Base-by-base conservation (phyloP, 2,888 invertebrate genomes). In the Noctua janthina region DNA sequence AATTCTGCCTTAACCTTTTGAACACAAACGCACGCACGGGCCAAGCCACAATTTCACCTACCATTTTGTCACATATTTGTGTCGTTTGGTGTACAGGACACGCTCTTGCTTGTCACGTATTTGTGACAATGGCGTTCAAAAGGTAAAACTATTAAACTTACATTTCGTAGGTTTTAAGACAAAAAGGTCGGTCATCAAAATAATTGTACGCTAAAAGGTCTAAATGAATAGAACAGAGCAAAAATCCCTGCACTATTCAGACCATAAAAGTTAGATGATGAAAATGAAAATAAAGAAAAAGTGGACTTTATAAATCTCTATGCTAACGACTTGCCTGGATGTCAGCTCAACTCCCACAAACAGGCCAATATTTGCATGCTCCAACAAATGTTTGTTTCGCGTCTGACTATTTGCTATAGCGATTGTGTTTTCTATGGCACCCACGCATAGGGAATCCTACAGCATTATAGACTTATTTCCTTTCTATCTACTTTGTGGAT, bases 371-470 rank as follows among this genome's bases (percentile, higher is more conserved):
- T 81, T 85, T 67, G 74, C 62, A 76, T 85, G 70, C 70, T 67
- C 81, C 74, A 76, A 85, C 81, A 84, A 81, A 74, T 77, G 54
- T 84, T 85, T 71, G 74, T 64, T 76, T 81, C 62, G 59, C 62
- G 46, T 81, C 76, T 74, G 20, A 67, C 73, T 81, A 74, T 84
- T 84, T 84, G 85, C 76, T 35, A 67, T 54, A 59, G 62, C 59
- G 70, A 81, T 70, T 81, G 56, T 76, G 20, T 85, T 76, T 23
- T 81, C 49, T 71, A 64, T 80, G n/a, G 29, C 72, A 62, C 82
- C 85, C 81, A 81, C 85, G 67, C 85, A 39, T 46, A 74, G 23
- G 54, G 10, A 68, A 67, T 84, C 64, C 69, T 68, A 54, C 39
- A 56, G 17, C 43, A 23, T 43, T 73, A 29, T 62, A 15, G 5